A percentile compares a stretch with the other conserved stretches of the same genome.
phyloP scores from a whole-genome alignment of 2,797 vertebrate species.

The Diplodus sargus region DNA sequence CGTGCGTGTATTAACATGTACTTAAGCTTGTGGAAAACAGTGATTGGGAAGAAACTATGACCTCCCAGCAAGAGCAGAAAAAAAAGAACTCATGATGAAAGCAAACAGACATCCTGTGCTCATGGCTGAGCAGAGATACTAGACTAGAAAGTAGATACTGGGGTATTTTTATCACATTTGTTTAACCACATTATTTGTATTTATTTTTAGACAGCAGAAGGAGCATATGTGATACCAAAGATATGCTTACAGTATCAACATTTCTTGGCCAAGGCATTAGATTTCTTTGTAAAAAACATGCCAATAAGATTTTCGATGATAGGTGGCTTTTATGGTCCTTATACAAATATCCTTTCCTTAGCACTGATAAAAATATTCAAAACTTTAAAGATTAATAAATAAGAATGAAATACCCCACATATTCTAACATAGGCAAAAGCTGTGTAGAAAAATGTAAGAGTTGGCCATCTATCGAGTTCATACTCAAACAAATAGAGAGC shows the following conservation, averaged over 20 bases:
- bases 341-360: not conserved
- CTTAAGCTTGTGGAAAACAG: slow-evolving; percentile 63
- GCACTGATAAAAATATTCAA: not conserved
- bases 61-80: slow-evolving; percentile 66
- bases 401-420: not conserved
- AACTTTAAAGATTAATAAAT: not conserved
- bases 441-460: no score
- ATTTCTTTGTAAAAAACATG: not conserved
- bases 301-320: not conserved
- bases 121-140: slow-evolving; percentile 18
- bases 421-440: not conserved
- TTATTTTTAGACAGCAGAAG: slow-evolving; percentile 16
- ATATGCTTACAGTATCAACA: slow-evolving; percentile 1
- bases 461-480: no score
- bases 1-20: slow-evolving; percentile 67
- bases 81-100: slow-evolving; percentile 49
- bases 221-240: not conserved
- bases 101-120: slow-evolving; percentile 51
- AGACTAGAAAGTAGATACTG: not conserved
- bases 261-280: not conserved
- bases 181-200: slow-evolving; percentile 27
- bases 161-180: not conserved
- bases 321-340: not conserved
- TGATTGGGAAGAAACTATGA: slow-evolving; percentile 63
- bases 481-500: no score